Base-by-base conservation (phyloP, 2,113 vertebrate species). In the Pituophis catenifer region DNA sequence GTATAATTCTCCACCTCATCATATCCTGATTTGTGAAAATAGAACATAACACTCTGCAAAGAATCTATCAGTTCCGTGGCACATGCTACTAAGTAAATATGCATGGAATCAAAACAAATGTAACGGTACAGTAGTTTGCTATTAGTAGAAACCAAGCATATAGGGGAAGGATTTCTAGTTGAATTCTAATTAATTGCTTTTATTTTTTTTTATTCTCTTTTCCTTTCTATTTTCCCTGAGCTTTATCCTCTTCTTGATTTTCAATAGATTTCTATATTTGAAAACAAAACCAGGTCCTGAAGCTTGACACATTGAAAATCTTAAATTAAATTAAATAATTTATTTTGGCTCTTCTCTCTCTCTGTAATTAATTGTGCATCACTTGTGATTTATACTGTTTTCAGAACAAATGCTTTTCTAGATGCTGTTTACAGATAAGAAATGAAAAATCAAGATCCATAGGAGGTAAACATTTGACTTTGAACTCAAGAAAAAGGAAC, bases 131-230 rank as follows among this genome's bases (percentile, higher is more conserved):
- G n/a, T 54, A 23, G 33, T 26, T 89, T 89, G 44, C 92, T 0
- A 0, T 89, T 91, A 95, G 59, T 91, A 62, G 53, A 94, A 96
- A 62, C 5, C 91, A 95, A 94, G 92, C 88, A 29, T 88, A 97
- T 38, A 95, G 94, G 94, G 93, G 70, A 94, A 95, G 92, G 94
- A 93, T 91, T 94, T 94, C 4, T 19, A 89, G 94, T 58, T 90
- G 26, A 94, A 95, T 95, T 94, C 12, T 95, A 94, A 95, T 92
- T 2, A 95, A 90, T 91, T 89, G 85, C 65, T 17, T 17, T 87
- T 13, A 1, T 1, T 0, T 26, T 89, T 89, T 5, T 3, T 13
- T 5, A n/a, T 7, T 33, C 65, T 57, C 44, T 57, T 2, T 75
- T 1, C 57, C 9, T 12, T 52, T 50, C 8, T 85, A 9, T 8